A percentile compares a stretch with the other conserved stretches of the same genome.
phyloP scores from a whole-genome alignment of 1,140 invertebrate species.

The Archegozetes longisetosus region DNA sequence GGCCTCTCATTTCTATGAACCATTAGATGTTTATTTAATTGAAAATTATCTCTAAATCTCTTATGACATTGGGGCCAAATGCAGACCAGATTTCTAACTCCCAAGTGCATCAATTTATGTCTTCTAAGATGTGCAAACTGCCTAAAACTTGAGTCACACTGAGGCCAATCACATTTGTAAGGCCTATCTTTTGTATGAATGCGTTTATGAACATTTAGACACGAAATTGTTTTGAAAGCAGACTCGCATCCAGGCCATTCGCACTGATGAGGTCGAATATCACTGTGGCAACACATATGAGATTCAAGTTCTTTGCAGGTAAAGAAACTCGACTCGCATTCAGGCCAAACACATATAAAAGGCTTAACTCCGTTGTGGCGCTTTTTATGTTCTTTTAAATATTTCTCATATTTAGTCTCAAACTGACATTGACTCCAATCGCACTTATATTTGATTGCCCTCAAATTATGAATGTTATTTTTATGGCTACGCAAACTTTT shows the following conservation, averaged over 20 bases:
- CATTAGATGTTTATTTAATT: not conserved
- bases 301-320: too few species aligned
- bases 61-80: not conserved
- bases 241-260: not conserved
- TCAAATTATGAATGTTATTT: not conserved
- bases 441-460: too few species aligned
- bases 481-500: not conserved
- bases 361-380: too few species aligned
- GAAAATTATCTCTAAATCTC: not conserved
- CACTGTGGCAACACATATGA: too few species aligned
- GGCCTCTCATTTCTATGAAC: not conserved
- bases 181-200: not conserved
- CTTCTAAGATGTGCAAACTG: constrained; percentile 32
- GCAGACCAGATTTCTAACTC: not conserved
- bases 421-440: too few species aligned
- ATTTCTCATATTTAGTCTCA: too few species aligned
- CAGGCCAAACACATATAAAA: too few species aligned
- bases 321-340: too few species aligned
- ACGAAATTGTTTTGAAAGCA: not conserved
- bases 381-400: not conserved
- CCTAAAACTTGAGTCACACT: constrained; percentile 2
- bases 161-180: not conserved
- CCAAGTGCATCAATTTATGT: too few species aligned
- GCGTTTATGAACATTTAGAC: not conserved
- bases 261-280: too few species aligned